A percentile compares a stretch with the other conserved stretches of the same genome.
phyloP scores from a whole-genome alignment of 2,797 vertebrate species.

The Crypturellus tataupa region DNA sequence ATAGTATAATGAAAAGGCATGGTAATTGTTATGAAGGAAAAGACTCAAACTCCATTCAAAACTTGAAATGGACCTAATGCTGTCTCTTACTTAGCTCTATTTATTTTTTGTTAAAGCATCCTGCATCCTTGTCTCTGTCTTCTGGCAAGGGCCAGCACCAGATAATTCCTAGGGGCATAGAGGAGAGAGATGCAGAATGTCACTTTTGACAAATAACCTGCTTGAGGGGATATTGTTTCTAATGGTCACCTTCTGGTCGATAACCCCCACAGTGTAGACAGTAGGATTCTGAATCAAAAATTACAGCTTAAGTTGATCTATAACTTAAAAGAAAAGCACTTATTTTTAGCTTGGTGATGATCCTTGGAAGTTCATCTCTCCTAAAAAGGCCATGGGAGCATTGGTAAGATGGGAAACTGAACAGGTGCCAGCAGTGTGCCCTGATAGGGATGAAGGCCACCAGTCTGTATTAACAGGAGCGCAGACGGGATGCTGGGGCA shows the following conservation, averaged over 20 bases:
- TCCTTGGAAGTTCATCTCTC: background rate
- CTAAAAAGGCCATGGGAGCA: too few relatives aligned
- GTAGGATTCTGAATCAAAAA: background rate
- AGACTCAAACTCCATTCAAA: background rate
- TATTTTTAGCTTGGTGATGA: too few relatives aligned
- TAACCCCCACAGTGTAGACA: background rate
- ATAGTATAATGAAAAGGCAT: background rate
- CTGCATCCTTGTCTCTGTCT: too few relatives aligned
- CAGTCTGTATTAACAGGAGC: background rate
- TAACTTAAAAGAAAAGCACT: background rate
- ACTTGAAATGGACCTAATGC: background rate
- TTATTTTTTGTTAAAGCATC: background rate
- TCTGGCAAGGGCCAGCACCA: background rate
- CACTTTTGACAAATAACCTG: background rate
- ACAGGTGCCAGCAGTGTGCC: background rate
- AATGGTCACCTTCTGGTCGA: background rate
- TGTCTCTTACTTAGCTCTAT: background rate
- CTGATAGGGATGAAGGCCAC: background rate
- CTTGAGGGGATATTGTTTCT: background rate
- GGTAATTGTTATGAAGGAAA: background rate
- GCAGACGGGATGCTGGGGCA: background rate
- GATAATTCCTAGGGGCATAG: background rate
- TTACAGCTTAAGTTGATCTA: background rate
- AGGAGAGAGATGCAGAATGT: background rate
- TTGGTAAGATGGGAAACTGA: background rate